Evolutionary conservation across 2,888 invertebrate genomes (phyloP).

Genomic region (Polia nebulosa): DNA sequence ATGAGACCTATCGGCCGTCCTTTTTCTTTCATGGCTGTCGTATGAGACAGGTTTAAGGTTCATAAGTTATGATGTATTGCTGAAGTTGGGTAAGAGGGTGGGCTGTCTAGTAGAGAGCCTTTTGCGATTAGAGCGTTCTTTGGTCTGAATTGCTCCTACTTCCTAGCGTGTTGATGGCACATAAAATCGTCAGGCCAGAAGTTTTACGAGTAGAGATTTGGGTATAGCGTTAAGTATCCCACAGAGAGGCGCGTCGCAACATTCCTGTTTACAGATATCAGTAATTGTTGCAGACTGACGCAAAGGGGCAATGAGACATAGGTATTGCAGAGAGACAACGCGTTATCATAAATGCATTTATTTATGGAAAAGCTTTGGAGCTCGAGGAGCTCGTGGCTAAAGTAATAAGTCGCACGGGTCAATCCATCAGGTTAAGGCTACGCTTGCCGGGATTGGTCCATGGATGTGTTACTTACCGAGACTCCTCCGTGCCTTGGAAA

Average conservation of each 20-base stretch:
- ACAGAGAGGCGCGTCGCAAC: neutral
- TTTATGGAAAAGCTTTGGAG: too few relatives aligned
- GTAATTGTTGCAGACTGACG: too few relatives aligned
- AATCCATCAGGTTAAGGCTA: too few relatives aligned
- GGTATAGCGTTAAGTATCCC: neutral
- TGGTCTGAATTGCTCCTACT: neutral
- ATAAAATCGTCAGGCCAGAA: neutral
- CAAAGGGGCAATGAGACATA: too few relatives aligned
- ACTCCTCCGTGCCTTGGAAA: too few relatives aligned
- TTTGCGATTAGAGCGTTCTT: neutral
- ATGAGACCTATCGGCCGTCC: slow-evolving; percentile 7
- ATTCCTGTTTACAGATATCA: too few relatives aligned
- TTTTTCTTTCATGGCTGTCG: slow-evolving; percentile 24
- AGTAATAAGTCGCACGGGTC: too few relatives aligned
- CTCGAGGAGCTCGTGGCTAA: too few relatives aligned
- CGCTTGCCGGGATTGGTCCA: too few relatives aligned
- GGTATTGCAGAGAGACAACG: too few relatives aligned
- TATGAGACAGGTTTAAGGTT: slow-evolving; percentile 16
- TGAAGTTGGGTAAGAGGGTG: slow-evolving; percentile 23
- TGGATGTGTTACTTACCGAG: too few relatives aligned
- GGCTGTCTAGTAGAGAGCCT: neutral
- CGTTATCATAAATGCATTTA: too few relatives aligned
- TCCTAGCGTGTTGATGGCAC: neutral
- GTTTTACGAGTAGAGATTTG: neutral
- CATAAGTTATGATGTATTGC: slow-evolving; percentile 33